phyloP scores from a whole-genome alignment of 2,113 vertebrate species.

The Syngnathoides biaculeatus region DNA sequence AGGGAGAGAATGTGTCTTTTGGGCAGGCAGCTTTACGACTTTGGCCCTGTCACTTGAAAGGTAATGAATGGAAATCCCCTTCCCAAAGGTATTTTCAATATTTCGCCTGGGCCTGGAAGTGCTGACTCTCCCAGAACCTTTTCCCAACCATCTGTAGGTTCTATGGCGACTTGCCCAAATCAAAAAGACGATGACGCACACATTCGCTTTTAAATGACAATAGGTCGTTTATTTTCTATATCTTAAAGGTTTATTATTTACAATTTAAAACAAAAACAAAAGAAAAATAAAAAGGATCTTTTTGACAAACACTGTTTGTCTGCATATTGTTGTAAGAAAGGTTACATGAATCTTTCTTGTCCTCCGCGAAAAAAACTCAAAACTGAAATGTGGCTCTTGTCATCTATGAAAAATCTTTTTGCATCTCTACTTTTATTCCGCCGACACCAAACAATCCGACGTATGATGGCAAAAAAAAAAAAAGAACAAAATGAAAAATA shows the following conservation, averaged over 20 bases:
- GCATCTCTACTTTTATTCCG: constrained; percentile 55
- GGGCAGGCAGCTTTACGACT: constrained; percentile 40
- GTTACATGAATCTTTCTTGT: constrained; percentile 75
- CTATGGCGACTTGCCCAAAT: not conserved
- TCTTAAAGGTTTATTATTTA: constrained; percentile 84
- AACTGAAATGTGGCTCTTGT: constrained; percentile 63
- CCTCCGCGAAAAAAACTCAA: constrained; percentile 45
- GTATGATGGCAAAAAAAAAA: not conserved
- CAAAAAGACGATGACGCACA: constrained; percentile 48
- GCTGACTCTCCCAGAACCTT: constrained; percentile 28
- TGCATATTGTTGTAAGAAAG: constrained; percentile 83
- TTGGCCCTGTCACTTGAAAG: constrained; percentile 31
- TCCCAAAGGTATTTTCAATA: constrained; percentile 11
- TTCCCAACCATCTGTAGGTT: not conserved
- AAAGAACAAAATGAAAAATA: constrained; percentile 52
- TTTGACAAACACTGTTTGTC: constrained; percentile 82
- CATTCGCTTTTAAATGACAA: constrained; percentile 69
- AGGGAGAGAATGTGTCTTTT: constrained; percentile 1
- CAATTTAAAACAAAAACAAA: constrained; percentile 70
- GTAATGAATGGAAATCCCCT: constrained; percentile 47
- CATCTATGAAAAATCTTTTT: constrained; percentile 62
- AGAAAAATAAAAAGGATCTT: constrained; percentile 67
- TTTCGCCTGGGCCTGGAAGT: constrained; percentile 27
- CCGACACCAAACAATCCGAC: constrained; percentile 48
- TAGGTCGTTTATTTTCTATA: constrained; percentile 80